Base-by-base conservation (phyloP, 2,888 invertebrate species). In the Dilophus febrilis region DNA sequence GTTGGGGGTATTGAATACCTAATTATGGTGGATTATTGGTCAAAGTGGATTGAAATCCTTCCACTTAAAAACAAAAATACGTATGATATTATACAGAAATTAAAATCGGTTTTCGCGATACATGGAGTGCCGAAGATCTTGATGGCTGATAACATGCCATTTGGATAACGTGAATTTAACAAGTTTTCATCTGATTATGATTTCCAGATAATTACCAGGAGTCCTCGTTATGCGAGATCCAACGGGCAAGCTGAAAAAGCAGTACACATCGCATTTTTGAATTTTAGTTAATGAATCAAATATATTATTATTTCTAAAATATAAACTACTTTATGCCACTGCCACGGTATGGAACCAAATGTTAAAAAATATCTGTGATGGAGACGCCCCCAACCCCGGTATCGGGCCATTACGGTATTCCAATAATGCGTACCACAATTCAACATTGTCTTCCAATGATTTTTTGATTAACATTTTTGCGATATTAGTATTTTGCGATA, bases 41-140 rank as follows among this genome's bases (percentile, higher is more conserved):
- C 31, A 26, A 51, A 45, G 46, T 46, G 18, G 48, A 47, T 43
- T 42, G 48, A 37, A 48, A 42, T 36, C 42, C 40, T 35, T 44
- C 47, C 17, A 27, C 45, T 32, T 45, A 47, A 38, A 47, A 47
- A 37, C 43, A 49, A 28, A 27, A 46, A 2, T n/a, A 45, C 26
- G 3, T 2, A 3, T 18, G 31, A 35, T 7, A 13, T 40, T n/a
- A 29, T 31, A 13, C 3, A 16, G 5, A 7, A 5, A 17, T 4
- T 17, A n/a, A 34, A 13, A 4, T 11, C 7, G 37, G 19, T 47
- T 45, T 45, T 48, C 40, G 32, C 36, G 10, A 34, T 37, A 11
- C 43, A 47, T 42, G 48, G 48, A 6, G 36, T 46, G 12, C 49
- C 48, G 18, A 34, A n/a, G 6, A 40, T 36, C 7, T 32, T 48